Evolutionary conservation across 64 coral and sea anemone genomes (phyloP).

Genomic region (Acropora yongei): DNA sequence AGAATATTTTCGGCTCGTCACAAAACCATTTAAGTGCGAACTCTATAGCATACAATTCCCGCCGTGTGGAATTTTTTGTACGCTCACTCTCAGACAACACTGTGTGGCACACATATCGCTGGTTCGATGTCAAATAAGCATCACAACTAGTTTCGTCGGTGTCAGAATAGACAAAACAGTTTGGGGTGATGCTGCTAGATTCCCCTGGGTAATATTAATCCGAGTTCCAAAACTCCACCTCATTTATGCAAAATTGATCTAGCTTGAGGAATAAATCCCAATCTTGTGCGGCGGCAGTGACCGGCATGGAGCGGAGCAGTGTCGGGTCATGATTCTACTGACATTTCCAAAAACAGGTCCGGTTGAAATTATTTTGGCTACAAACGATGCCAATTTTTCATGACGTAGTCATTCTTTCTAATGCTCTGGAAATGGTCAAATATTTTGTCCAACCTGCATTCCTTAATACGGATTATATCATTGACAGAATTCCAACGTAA

Average conservation of each 20-base stretch:
- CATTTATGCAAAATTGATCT: constrained; percentile 6
- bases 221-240: constrained; percentile 21
- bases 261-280: background rate
- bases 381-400: constrained; percentile 25
- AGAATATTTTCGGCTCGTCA: background rate
- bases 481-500: background rate
- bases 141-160: background rate
- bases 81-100: background rate
- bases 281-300: background rate
- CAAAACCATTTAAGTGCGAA: constrained; percentile 9
- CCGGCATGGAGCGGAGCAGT: constrained; percentile 18
- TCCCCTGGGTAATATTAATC: background rate
- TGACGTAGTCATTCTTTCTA: background rate
- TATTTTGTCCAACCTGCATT: background rate
- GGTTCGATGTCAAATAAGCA: constrained; percentile 1
- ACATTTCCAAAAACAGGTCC: constrained; percentile 42
- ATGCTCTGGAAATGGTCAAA: background rate
- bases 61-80: background rate
- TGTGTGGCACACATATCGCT: background rate
- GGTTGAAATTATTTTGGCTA: constrained; percentile 24
- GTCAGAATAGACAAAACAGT: too few relatives aligned
- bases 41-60: background rate
- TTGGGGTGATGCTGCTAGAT: background rate
- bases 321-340: constrained; percentile 41
- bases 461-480: background rate